A percentile compares a stretch with the other conserved stretches of the same genome.
Evolutionary conservation across 1,140 invertebrate genomes (phyloP).

Genomic region (Drosophila ficusphila): DNA sequence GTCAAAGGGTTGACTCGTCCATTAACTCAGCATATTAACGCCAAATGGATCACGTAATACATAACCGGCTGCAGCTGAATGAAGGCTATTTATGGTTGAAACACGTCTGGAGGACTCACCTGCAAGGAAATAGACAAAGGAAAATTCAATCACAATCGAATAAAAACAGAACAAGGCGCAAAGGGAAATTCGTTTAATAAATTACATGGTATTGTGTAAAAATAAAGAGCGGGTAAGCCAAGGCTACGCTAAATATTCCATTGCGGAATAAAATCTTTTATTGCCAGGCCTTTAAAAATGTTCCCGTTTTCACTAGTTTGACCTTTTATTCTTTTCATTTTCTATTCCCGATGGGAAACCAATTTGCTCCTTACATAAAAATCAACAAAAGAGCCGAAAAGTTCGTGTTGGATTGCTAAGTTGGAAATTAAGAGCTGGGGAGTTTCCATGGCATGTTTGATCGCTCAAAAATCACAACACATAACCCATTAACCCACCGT

Average conservation of each 20-base stretch:
- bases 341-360: conserved; percentile 63
- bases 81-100: background rate
- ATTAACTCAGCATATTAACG: no score
- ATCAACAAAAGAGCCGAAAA: conserved; percentile 59
- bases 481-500: conserved; percentile 77
- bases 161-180: background rate
- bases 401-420: conserved; percentile 14
- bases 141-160: conserved; percentile 15
- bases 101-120: conserved; percentile 19
- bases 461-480: conserved; percentile 68
- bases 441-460: background rate
- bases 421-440: background rate
- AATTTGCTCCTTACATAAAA: conserved; percentile 75
- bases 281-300: conserved; percentile 19
- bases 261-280: conserved; percentile 1
- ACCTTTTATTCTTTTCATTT: conserved; percentile 12
- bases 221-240: background rate
- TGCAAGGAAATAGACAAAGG: conserved; percentile 18
- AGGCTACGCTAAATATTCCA: background rate
- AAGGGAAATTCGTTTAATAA: background rate
- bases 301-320: conserved; percentile 7
- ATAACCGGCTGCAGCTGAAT: conserved; percentile 13
- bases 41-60: background rate
- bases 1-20: background rate
- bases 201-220: background rate